These are phyloP conservation scores for Thinocorus orbignyianus DNA, from an alignment of 2,113 vertebrate species.

Conservation along the genomic window DNA sequence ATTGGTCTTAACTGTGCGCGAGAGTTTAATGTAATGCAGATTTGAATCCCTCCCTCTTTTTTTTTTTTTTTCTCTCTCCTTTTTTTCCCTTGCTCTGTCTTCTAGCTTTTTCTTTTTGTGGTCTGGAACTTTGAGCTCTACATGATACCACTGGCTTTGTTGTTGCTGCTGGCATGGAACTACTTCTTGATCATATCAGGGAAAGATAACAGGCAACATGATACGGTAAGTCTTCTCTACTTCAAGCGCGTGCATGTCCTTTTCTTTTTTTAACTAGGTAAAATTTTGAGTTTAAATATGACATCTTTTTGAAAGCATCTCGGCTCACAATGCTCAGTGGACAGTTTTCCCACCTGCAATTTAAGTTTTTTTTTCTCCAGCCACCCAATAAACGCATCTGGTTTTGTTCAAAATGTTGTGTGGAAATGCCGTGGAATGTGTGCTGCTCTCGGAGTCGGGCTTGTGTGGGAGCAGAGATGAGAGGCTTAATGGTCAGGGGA, in stretches of 20 bases:
- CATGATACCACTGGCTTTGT: slow-evolving; percentile 91
- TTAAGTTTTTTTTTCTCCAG: neutral
- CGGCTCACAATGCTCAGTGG: neutral
- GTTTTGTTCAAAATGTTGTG: neutral
- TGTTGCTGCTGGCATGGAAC: slow-evolving; percentile 92
- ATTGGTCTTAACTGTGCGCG: neutral
- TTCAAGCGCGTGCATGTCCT: neutral
- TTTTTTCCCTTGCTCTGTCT: neutral
- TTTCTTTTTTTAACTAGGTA: neutral
- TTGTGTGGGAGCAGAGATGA: neutral
- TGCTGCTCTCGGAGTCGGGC: neutral
- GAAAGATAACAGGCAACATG: slow-evolving; percentile 90
- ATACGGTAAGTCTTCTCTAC: slow-evolving; percentile 85
- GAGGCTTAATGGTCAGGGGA: neutral
- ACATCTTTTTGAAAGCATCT: neutral
- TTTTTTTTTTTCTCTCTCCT: neutral
- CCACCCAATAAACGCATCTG: neutral
- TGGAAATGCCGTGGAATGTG: neutral
- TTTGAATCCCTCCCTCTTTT: neutral
- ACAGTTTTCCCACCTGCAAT: slow-evolving; percentile 15
- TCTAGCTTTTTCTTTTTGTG: slow-evolving; percentile 90
- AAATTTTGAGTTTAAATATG: slow-evolving; percentile 10
- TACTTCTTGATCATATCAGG: slow-evolving; percentile 92
- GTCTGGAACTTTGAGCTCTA: slow-evolving; percentile 99
- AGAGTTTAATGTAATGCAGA: slow-evolving; percentile 28